phyloP scores from a whole-genome alignment of 2,113 vertebrate genomes.

The Erythrocebus patas region DNA sequence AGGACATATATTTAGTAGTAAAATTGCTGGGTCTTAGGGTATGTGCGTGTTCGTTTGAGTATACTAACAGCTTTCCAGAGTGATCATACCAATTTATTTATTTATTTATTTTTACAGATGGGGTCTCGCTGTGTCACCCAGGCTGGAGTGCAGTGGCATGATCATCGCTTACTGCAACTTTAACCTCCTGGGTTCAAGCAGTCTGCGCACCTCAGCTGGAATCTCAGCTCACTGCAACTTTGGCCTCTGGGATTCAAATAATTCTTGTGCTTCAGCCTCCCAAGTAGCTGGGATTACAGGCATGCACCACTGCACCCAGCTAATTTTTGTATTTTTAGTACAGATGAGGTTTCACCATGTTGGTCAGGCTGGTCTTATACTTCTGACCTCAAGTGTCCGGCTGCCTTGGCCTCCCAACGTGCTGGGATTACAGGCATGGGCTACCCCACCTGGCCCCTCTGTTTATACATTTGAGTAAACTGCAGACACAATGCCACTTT shows the following conservation, averaged over 20 bases:
- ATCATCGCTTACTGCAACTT: too few relatives aligned
- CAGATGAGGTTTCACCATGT: background rate
- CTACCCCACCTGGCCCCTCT: background rate
- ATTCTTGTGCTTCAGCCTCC: background rate
- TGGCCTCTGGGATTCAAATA: background rate
- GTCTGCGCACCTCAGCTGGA: too few relatives aligned
- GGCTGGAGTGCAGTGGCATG: too few relatives aligned
- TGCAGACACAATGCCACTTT: background rate
- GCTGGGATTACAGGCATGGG: background rate
- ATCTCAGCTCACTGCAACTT: too few relatives aligned
- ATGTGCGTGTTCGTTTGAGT: background rate
- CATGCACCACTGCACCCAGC: background rate
- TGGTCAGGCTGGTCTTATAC: background rate
- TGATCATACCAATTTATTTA: background rate
- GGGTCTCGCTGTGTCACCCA: background rate
- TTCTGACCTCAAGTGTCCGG: background rate
- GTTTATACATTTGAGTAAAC: background rate
- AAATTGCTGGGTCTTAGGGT: background rate
- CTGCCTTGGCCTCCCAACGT: background rate
- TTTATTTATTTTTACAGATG: background rate
- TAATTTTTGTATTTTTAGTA: background rate
- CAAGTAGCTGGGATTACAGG: background rate
- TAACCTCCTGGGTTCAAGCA: too few relatives aligned
- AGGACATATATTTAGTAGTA: background rate
- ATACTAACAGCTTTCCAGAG: background rate